Conservation (phyloP, 2,797 vertebrate genomes). For the Macropus fuliginosus region DNA sequence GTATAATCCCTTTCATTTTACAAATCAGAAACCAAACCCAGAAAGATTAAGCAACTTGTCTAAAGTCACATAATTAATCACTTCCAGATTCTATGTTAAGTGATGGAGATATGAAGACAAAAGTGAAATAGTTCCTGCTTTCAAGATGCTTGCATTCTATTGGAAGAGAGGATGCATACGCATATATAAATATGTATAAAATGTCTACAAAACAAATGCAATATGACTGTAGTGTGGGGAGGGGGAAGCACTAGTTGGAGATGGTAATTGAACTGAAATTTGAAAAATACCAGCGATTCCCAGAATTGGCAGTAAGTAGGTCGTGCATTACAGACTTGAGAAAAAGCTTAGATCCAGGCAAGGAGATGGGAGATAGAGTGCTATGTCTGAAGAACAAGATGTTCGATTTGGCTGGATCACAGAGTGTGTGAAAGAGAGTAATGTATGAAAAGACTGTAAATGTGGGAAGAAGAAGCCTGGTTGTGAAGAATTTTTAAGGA, state of each 20-base stretch:
- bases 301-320: not conserved
- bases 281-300: not conserved
- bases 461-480: not conserved
- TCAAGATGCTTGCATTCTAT: not conserved
- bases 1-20: not conserved
- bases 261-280: not conserved
- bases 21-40: not conserved
- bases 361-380: not conserved
- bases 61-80: not conserved
- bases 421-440: not conserved
- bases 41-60: not conserved
- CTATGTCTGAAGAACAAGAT: not conserved
- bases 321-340: not conserved
- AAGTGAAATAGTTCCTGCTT: not conserved
- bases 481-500: not conserved
- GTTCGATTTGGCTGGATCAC: not conserved
- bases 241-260: not conserved
- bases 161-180: not conserved
- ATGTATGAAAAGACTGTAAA: not conserved
- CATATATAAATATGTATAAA: not conserved
- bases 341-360: not conserved
- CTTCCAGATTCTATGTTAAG: not conserved
- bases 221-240: not conserved
- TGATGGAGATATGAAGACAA: not conserved
- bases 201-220: not conserved